Conservation (phyloP, 2,797 vertebrate genomes). For the Pantherophis vulpinus region DNA sequence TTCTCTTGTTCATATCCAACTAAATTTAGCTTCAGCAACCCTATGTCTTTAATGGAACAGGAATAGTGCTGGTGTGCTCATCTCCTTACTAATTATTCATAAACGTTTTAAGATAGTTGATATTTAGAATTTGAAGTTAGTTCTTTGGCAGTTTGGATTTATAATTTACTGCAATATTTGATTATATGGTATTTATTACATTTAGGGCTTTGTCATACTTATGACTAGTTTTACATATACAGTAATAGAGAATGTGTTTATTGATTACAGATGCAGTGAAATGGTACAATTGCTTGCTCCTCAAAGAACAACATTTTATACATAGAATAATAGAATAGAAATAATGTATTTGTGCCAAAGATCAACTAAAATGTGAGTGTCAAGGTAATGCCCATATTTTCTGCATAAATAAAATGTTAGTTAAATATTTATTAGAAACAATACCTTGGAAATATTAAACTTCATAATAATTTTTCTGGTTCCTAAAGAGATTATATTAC, state of each 20-base stretch:
- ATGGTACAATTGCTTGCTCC: neutral
- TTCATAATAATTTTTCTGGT: neutral
- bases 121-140: neutral
- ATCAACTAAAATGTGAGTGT: neutral
- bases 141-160: neutral
- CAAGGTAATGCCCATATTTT: neutral
- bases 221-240: neutral
- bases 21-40: neutral
- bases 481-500: neutral
- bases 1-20: neutral
- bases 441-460: neutral
- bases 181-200: neutral
- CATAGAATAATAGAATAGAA: neutral
- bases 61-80: neutral
- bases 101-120: neutral
- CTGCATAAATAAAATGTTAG: neutral
- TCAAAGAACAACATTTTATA: neutral
- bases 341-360: neutral
- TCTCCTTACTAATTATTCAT: neutral
- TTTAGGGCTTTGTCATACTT: neutral
- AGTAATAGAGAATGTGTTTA: neutral
- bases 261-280: neutral
- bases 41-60: neutral
- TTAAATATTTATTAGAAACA: neutral
- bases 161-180: neutral